Base-by-base conservation (phyloP, 1,140 invertebrate genomes). In the Acromyrmex charruanus region DNA sequence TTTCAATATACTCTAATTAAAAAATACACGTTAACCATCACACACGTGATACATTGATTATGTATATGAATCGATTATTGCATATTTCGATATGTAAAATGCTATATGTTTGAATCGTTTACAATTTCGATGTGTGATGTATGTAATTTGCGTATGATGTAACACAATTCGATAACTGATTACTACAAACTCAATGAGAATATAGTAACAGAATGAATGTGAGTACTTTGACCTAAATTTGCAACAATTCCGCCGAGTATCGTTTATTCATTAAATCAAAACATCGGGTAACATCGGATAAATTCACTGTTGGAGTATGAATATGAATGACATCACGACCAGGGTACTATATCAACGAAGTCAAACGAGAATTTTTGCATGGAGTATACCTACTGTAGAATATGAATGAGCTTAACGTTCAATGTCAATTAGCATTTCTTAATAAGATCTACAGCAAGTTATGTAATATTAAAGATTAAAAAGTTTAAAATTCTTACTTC, bases 231-330 rank as follows among this genome's bases (percentile, higher is more conserved):
- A 84, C 28, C 69, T 49, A 84, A 74, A 84, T 84, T 84, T 51
- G 14, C 55, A 74, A 75, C 55, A 84, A 74, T 74, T 82, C 80
- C 14, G 35, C 14, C 7, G 55, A 39, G 39, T 84, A 84, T 75
- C 80, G 58, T 84, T 84, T 84, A 84, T 84, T 84, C 55, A 75
- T 84, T 84, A 84, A 84, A 84, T 84, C 80, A 61, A 84, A 84
- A 61, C 80, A 74, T 4, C 49, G 39, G 39, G 18, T 75, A 69
- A 39, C 58, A 63, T 63, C 55, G 68, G 28, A 28, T 84, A 75
- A 84, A 74, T 55, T 82, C 53, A 12, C 53, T 25, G 39, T 31
- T 58, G 25, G 21, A 7, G n/a, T 84, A 84, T 84, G 80, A 84
- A 75, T 84, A 75, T 84, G 80, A 75, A 84, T 84, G 28, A 21